These are phyloP conservation scores for Gasterosteus aculeatus DNA, from an alignment of 2,113 vertebrate genomes.

Conservation along the genomic window DNA sequence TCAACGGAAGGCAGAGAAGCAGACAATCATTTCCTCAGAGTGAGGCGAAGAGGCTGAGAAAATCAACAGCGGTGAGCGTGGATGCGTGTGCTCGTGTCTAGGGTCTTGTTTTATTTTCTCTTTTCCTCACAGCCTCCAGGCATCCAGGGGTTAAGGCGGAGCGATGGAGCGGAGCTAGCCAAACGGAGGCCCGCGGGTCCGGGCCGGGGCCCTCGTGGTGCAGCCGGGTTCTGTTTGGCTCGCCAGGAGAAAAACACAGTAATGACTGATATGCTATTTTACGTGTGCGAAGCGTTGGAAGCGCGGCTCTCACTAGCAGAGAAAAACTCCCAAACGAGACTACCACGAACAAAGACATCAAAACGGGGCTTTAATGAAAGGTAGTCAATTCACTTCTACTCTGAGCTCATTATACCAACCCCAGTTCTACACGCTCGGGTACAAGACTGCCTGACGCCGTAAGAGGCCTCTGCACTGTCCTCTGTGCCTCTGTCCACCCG, in stretches of 20 bases:
- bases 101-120: slow-evolving; percentile 71
- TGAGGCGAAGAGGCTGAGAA: slow-evolving; percentile 56
- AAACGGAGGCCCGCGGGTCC: slow-evolving; percentile 64
- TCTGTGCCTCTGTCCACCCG: slow-evolving; percentile 36
- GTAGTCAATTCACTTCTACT: slow-evolving; percentile 53
- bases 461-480: slow-evolving; percentile 48
- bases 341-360: slow-evolving; percentile 50
- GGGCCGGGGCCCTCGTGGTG: slow-evolving; percentile 49
- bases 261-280: slow-evolving; percentile 57
- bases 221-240: slow-evolving; percentile 61
- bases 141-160: slow-evolving; percentile 74
- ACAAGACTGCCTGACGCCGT: slow-evolving; percentile 45
- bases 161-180: slow-evolving; percentile 60
- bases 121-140: slow-evolving; percentile 67
- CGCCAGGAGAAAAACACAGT: slow-evolving; percentile 48
- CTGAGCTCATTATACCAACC: slow-evolving; percentile 62
- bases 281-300: slow-evolving; percentile 14
- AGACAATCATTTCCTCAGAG: slow-evolving; percentile 74
- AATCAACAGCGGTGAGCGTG: slow-evolving; percentile 62
- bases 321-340: slow-evolving; percentile 30
- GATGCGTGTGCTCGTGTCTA: slow-evolving; percentile 54
- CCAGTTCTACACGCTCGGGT: slow-evolving; percentile 50
- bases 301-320: not conserved
- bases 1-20: slow-evolving; percentile 72
- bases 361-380: slow-evolving; percentile 55